phyloP scores from a whole-genome alignment of 2,113 vertebrate species.

The Festucalex cinctus region DNA sequence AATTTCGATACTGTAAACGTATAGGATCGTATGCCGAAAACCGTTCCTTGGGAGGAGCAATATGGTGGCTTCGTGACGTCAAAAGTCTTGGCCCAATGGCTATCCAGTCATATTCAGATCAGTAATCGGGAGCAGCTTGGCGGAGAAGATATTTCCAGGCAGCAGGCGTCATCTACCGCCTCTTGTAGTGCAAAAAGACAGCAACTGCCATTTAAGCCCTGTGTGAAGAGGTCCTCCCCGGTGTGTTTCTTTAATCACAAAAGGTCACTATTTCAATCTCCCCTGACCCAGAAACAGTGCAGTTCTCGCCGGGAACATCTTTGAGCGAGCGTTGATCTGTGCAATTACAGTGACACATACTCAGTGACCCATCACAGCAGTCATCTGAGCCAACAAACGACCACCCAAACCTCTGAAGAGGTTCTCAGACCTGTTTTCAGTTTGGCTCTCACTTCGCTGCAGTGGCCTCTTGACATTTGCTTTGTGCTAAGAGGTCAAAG shows the following conservation, averaged over 20 bases:
- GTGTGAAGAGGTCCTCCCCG: slow-evolving; percentile 49
- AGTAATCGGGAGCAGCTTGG: slow-evolving; percentile 49
- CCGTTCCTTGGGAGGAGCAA: too few species aligned
- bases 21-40: too few species aligned
- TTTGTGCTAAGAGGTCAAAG: slow-evolving; percentile 40
- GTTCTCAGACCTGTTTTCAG: slow-evolving; percentile 48
- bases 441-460: slow-evolving; percentile 45
- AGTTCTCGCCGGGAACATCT: slow-evolving; percentile 48
- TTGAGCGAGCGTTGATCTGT: slow-evolving; percentile 66
- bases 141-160: slow-evolving; percentile 36
- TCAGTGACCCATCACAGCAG: slow-evolving; percentile 55
- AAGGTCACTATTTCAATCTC: slow-evolving; percentile 42
- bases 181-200: slow-evolving; percentile 37
- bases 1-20: too few species aligned
- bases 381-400: slow-evolving; percentile 43
- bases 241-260: slow-evolving; percentile 52
- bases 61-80: too few species aligned
- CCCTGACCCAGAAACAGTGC: slow-evolving; percentile 57
- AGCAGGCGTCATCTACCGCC: slow-evolving; percentile 18
- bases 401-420: slow-evolving; percentile 59
- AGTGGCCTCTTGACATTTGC: slow-evolving; percentile 52
- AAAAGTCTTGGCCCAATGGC: too few species aligned
- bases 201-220: slow-evolving; percentile 32
- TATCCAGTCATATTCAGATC: too few species aligned
- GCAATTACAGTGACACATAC: slow-evolving; percentile 64